Evolutionary conservation across 1,140 invertebrate species (phyloP).

Genomic region (Conopomorpha cramerella): DNA sequence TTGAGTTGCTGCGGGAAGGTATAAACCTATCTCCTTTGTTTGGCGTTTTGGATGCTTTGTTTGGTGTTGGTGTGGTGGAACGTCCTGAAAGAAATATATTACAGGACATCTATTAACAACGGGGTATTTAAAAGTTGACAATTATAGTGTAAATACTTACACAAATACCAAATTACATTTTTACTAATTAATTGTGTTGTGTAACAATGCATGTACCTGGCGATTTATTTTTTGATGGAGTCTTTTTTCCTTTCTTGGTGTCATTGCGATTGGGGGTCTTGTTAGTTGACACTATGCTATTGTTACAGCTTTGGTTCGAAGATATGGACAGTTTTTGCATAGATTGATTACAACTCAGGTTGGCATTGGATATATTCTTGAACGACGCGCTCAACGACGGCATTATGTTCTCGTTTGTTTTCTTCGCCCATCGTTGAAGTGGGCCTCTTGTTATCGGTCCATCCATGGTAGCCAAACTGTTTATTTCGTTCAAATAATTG

Average conservation of each 20-base stretch:
- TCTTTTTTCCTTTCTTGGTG: conserved; percentile 62
- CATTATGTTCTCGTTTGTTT: conserved; percentile 50
- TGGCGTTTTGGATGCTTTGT: conserved; percentile 70
- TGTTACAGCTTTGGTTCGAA: conserved; percentile 58
- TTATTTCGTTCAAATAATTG: conserved; percentile 78
- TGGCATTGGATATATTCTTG: conserved; percentile 45
- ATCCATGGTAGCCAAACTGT: conserved; percentile 75
- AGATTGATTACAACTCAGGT: conserved; percentile 58
- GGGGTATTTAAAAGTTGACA: too few species aligned
- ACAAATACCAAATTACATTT: too few species aligned
- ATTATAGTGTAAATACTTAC: too few species aligned
- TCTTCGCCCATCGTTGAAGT: conserved; percentile 78
- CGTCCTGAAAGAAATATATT: too few species aligned
- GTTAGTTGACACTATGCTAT: conserved; percentile 32
- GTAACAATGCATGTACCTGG: conserved; percentile 67
- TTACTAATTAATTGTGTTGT: too few species aligned
- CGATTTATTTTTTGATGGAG: conserved; percentile 70
- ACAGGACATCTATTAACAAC: too few species aligned
- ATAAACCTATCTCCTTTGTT: conserved; percentile 85
- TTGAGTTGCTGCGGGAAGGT: conserved; percentile 83
- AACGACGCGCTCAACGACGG: conserved; percentile 31
- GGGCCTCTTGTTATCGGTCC: conserved; percentile 78
- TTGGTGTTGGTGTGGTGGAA: conserved; percentile 65
- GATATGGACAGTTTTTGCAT: conserved; percentile 62
- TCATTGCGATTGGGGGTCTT: conserved; percentile 54